Base-by-base conservation (phyloP, 2,888 invertebrate genomes). In the Apocheima hispidaria region DNA sequence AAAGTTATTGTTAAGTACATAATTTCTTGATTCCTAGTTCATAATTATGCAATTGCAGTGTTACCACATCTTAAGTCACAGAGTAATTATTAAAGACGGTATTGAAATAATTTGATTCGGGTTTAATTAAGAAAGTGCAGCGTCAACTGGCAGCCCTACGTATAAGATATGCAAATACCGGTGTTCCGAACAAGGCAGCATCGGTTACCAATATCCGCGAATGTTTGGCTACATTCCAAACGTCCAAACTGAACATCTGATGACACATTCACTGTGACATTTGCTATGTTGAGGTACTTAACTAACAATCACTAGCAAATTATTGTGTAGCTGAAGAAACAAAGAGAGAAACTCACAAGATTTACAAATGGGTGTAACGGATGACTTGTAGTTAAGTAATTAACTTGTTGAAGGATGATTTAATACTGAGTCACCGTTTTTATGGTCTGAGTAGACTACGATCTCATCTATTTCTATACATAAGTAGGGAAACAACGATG, bases 191-290 rank as follows among this genome's bases (percentile, higher is more conserved):
- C 51, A 20, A 40, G 50, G 28, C 43, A 18, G 18, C 51, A 43
- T 36, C 35, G 44, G 58, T 36, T 58, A 35, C 51, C 30, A 38
- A 51, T 50, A 58, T 51, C 36, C 36, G 50, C 36, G 18, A 14
- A 20, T 26, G 28, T 43, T 51, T 58, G 58, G 58, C 58, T 26
- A 50, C 44, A 44, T 44, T 58, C 58, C 57, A 58, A 49, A 48
- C 36, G 20, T 51, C 35, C 57, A 26, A 36, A 36, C 44, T 36
- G 41, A 41, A 36, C 58, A 16, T 36, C 38, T 30, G 58, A 44
- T 44, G 58, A 58, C 50, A 51, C 20, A 26, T 48, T 23, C 56
- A 14, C 4, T 21, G 36, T 16, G 18, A 26, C 18, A 38, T 44
- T 33, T 36, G 35, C 14, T 36, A 36, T 35, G 33, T 26, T 36